phyloP scores from a whole-genome alignment of 2,888 invertebrate genomes.

The Xiphydria camelus region DNA sequence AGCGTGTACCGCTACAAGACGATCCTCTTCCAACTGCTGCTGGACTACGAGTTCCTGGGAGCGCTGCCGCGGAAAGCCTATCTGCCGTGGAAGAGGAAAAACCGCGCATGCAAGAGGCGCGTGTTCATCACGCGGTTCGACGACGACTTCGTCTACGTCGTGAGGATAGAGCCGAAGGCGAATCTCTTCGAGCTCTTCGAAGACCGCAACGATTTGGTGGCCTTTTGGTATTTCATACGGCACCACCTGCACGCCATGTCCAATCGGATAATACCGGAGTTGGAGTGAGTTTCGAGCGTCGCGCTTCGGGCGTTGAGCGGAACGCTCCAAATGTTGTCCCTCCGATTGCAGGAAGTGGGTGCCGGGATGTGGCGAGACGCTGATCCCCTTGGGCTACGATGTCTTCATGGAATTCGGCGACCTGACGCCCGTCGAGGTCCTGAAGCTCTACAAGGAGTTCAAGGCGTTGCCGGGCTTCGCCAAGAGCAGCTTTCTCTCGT shows the following conservation, averaged over 20 bases:
- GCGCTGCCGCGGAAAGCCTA: conserved; percentile 62
- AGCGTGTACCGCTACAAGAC: conserved; percentile 62
- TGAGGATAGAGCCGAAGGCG: conserved; percentile 68
- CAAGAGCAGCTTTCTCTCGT: no score
- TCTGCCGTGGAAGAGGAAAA: conserved; percentile 63
- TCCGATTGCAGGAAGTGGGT: conserved; percentile 69
- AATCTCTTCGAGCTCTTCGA: conserved; percentile 52
- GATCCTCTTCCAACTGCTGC: conserved; percentile 71
- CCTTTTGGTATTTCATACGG: conserved; percentile 72
- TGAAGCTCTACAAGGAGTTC: conserved; percentile 68
- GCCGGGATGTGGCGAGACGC: conserved; percentile 71
- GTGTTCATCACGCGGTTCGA: no score
- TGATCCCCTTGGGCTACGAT: conserved; percentile 65
- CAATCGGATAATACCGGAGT: conserved; percentile 69
- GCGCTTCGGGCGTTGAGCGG: no score
- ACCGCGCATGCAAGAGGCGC: no score
- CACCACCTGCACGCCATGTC: no score
- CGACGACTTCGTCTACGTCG: conserved; percentile 64
- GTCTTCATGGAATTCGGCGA: conserved; percentile 76
- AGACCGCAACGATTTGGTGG: conserved; percentile 63
- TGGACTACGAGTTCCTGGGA: conserved; percentile 66
- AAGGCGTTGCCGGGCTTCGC: conserved; percentile 32
- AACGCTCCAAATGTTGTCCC: no score
- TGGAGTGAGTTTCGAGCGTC: conserved; percentile 78
- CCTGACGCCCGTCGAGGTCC: conserved; percentile 65